These are phyloP conservation scores for Chloroclysta siterata DNA, from an alignment of 2,888 invertebrate genomes.

Conservation along the genomic window DNA sequence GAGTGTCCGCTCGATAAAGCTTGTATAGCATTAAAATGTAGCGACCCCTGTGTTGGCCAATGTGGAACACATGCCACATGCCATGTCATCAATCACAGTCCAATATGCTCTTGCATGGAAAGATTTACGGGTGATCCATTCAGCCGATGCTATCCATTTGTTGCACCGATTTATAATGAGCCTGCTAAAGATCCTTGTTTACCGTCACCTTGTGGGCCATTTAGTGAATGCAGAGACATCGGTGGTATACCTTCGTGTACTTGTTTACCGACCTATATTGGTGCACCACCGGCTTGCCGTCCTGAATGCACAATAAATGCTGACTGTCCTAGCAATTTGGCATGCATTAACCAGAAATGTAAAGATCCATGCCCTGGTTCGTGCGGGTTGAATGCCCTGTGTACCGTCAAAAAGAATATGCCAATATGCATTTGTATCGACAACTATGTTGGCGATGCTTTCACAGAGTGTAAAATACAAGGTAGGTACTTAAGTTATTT, in stretches of 20 bases:
- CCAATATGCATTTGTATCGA: conserved; percentile 90
- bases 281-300: conserved; percentile 88
- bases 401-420: conserved; percentile 88
- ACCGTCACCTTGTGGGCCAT: conserved; percentile 88
- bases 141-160: conserved; percentile 80
- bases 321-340: conserved; percentile 90
- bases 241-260: conserved; percentile 87
- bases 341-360: conserved; percentile 91
- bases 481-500: conserved; percentile 62
- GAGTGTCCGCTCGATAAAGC: conserved; percentile 89
- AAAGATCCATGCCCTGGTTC: conserved; percentile 93
- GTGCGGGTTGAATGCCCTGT: conserved; percentile 87
- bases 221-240: conserved; percentile 87
- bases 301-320: conserved; percentile 89
- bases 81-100: conserved; percentile 89
- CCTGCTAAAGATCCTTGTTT: conserved; percentile 82
- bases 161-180: conserved; percentile 53
- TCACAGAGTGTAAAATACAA: conserved; percentile 84
- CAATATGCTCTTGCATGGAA: conserved; percentile 87
- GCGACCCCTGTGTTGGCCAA: conserved; percentile 89
- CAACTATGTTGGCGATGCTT: conserved; percentile 90
- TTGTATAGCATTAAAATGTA: conserved; percentile 88
- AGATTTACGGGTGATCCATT: conserved; percentile 88
- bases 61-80: conserved; percentile 91
- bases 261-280: conserved; percentile 87